These are phyloP conservation scores for Percopsis omiscomaycus DNA, from an alignment of 2,797 vertebrate species.

Conservation along the genomic window DNA sequence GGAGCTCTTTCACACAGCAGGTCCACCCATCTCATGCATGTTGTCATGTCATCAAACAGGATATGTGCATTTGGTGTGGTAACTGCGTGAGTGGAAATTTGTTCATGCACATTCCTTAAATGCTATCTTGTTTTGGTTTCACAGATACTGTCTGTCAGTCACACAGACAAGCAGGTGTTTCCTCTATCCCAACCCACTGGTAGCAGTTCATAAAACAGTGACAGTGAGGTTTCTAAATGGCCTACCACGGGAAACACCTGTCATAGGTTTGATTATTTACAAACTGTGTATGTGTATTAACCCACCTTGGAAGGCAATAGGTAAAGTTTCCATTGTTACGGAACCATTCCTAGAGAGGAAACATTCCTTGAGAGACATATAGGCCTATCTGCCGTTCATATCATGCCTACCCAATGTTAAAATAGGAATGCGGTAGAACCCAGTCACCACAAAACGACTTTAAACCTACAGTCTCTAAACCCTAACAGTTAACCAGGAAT, in stretches of 20 bases:
- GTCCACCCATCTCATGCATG: slow-evolving; percentile 36
- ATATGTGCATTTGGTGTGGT: slow-evolving; percentile 1
- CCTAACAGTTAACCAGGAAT: too few species aligned
- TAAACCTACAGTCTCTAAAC: too few species aligned
- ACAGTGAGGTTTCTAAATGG: too few species aligned
- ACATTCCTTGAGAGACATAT: too few species aligned
- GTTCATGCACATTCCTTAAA: slow-evolving; percentile 22
- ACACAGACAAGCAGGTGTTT: not conserved
- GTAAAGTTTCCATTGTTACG: too few species aligned
- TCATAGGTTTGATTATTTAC: too few species aligned
- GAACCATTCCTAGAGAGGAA: not conserved
- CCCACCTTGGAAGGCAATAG: too few species aligned
- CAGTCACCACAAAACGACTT: slow-evolving; percentile 6
- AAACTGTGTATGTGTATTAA: too few species aligned
- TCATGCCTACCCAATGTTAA: slow-evolving; percentile 12
- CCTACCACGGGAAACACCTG: too few species aligned
- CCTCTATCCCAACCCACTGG: too few species aligned
- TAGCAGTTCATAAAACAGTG: too few species aligned
- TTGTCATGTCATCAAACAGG: slow-evolving; percentile 6
- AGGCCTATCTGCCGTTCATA: slow-evolving; percentile 4
- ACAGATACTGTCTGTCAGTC: slow-evolving; percentile 44
- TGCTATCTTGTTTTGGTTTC: slow-evolving; percentile 42
- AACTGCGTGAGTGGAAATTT: too few species aligned
- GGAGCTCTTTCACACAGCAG: slow-evolving; percentile 7
- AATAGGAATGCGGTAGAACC: slow-evolving; percentile 26